Evolutionary conservation across 2,113 vertebrate genomes (phyloP), one percentile per base, ranked within the genome.

Genomic region (Notarius lentiginosus): DNA sequence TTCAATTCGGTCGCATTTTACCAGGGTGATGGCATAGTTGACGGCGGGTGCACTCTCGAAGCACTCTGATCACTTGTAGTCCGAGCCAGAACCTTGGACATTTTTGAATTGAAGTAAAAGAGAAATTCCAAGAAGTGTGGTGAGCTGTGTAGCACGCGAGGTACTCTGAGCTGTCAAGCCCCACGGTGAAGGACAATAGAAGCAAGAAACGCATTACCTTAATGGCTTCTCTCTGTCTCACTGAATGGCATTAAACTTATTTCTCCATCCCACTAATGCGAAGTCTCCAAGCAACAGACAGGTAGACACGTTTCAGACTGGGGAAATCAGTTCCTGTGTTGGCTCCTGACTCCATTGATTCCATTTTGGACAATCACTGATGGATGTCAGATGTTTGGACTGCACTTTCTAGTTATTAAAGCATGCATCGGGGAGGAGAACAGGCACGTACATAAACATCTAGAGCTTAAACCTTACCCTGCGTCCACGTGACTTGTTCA

Each of bases 191-290:
- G 81, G 86, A 91, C 88, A 89, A 86, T 47, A 87, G 77, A 88
- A 82, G 58, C n/a, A 80, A 79, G 53, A 90, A 91, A 84, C 84
- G 47, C 86, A 92, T 93, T 90, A 92, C 41, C 15, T 79, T 92
- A 90, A 92, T 89, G 80, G 91, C 84, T 82, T 53, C 22, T 11
- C 20, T 75, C 8, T 75, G 34, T 41, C 34, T 41, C 72, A 85
- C 65, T 90, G 73, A 76, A 53, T 77, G 85, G 18, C 90, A 92
- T 93, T 91, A 91, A 92, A 90, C 93, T 94, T 77, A 91, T 65
- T 84, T 81, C 68, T 76, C 88, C 47, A 79, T 91, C 85, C 87
- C 83, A n/a, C 73, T 27, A 80, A 85, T 88, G 58, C 84, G 85
- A 86, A 89, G 81, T 89, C 66, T 68, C 60, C 66, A 53, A 89